A percentile compares a stretch with the other conserved stretches of the same genome.
Conservation (phyloP, 2,113 vertebrate species). For the Rhizomys pruinosus region DNA sequence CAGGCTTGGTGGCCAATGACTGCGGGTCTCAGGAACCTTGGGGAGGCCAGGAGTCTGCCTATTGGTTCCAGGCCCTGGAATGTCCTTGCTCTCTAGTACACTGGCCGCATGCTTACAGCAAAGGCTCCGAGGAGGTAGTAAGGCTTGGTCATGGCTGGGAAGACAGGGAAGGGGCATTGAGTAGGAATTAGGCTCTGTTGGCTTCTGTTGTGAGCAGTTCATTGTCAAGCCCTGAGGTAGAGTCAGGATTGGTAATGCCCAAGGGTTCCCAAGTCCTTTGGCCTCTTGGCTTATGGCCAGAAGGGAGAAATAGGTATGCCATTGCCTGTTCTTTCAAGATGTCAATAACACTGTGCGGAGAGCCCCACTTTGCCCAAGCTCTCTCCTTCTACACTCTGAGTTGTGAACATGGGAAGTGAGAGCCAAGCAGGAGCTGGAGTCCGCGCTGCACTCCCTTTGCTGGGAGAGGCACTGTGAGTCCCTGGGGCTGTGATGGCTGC, state of each 20-base stretch:
- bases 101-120: background rate
- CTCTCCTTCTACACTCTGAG: too few species aligned
- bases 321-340: background rate
- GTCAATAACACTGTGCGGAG: too few species aligned
- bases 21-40: background rate
- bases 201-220: background rate
- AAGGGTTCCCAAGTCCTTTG: background rate
- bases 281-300: background rate
- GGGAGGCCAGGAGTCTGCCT: background rate
- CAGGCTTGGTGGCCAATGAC: background rate
- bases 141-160: background rate
- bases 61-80: background rate
- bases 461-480: background rate
- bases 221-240: background rate
- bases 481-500: background rate
- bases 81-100: background rate
- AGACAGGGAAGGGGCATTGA: background rate
- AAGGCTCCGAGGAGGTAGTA: too few species aligned
- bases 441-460: background rate
- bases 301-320: background rate
- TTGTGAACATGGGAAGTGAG: background rate
- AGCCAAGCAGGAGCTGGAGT: background rate
- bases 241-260: background rate
- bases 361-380: background rate
- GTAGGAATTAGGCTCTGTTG: background rate